Percentiles rank a stretch among this genome's conserved stretches.
Conservation (phyloP, 1,140 invertebrate genomes). For the Hydropsyche tenuis region DNA sequence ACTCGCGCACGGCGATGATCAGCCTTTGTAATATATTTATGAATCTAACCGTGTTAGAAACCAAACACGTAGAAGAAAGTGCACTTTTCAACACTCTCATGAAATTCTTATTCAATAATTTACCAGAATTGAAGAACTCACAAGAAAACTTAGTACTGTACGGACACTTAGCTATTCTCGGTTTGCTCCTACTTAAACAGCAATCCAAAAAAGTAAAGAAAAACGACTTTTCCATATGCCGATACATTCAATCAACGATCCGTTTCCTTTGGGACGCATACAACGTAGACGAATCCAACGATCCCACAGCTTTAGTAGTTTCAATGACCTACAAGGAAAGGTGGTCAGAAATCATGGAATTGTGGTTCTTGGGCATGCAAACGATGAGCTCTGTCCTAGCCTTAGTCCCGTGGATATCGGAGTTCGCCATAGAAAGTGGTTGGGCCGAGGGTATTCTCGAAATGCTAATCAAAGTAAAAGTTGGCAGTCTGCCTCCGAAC, state of each 20-base stretch:
- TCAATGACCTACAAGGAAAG: conserved; percentile 84
- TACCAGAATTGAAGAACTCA: conserved; percentile 84
- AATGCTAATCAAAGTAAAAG: conserved; percentile 79
- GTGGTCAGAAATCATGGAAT: conserved; percentile 88
- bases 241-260: conserved; percentile 86
- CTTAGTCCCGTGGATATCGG: conserved; percentile 85
- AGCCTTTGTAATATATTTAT: conserved; percentile 91
- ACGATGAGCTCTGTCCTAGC: conserved; percentile 82
- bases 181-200: conserved; percentile 83
- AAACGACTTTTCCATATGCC: conserved; percentile 85
- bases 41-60: conserved; percentile 89
- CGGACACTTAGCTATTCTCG: conserved; percentile 83
- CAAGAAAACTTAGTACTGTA: conserved; percentile 83
- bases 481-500: conserved; percentile 79
- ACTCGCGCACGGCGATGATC: conserved; percentile 81
- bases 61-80: conserved; percentile 79
- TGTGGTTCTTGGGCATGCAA: conserved; percentile 95
- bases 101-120: conserved; percentile 85
- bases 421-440: conserved; percentile 90
- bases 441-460: conserved; percentile 88
- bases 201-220: conserved; percentile 81
- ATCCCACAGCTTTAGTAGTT: conserved; percentile 79
- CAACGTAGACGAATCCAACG: conserved; percentile 84
- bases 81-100: conserved; percentile 78
- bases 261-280: conserved; percentile 93